Evolutionary conservation across 2,113 vertebrate species (phyloP), one percentile per base, ranked within the genome.

Genomic region (Mormyrus iriodes): DNA sequence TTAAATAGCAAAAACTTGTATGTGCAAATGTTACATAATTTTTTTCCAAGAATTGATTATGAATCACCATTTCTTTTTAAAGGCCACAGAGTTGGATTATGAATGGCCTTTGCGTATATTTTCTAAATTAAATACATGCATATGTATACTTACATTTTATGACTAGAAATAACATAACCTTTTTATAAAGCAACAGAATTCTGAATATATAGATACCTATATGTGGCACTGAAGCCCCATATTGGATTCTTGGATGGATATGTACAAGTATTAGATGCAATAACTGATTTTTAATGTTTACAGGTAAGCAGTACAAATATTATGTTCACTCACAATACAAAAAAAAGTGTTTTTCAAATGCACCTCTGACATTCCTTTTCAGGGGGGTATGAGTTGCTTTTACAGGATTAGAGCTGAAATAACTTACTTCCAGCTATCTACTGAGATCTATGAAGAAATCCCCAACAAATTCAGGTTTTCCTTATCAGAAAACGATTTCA

Each of bases 401-500:
- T 44, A 46, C 17, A 1, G 42, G 17, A 84, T 48, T 84, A 48
- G 82, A 48, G 35, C 3, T 48, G 82, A 48, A 84, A 48, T n/a
- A 42, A 84, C 42, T 84, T 10, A 84, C 42, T 48, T 44, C 53
- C 42, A 6, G 84, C 19, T 46, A 86, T 89, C 88, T 85, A 44
- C 44, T 82, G 24, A 89, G 88, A 85, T 89, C 88, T 69, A 52
- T 65, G 51, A 89, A 82, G 53, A 58, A 65, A 35, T 49, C 39
- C 58, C 85, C 49, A 44, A 85, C 88, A 89, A 89, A 86, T 44
- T 89, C 35, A 42, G 82, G 52, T 69, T 39, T 39, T 46, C 76
- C 89, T 89, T 89, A 86, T 89, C 83, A 86, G 89, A 69, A 89
- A 86, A 61, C 42, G 39, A 89, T 49, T 89, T 49, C 51, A 49